These are phyloP conservation scores for Crotalus viridis DNA, from an alignment of 2,113 vertebrate genomes.

Conservation along the genomic window DNA sequence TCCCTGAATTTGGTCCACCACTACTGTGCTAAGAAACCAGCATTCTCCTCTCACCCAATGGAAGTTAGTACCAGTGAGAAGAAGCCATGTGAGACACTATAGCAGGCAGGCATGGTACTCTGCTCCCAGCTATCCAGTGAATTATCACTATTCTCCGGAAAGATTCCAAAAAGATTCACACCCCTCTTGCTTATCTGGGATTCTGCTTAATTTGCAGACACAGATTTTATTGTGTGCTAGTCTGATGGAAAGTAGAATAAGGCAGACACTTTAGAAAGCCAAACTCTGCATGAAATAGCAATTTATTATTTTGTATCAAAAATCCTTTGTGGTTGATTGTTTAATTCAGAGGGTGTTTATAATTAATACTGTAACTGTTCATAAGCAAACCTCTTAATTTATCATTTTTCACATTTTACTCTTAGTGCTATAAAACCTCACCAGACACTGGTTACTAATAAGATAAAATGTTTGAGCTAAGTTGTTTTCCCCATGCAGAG, in stretches of 20 bases:
- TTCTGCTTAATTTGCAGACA: neutral
- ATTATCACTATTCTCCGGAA: neutral
- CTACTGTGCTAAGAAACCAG: neutral
- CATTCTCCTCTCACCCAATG: neutral
- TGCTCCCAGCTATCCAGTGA: neutral
- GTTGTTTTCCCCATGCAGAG: slow-evolving; percentile 25
- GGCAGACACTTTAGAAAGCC: neutral
- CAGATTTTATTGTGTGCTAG: neutral
- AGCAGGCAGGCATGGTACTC: neutral
- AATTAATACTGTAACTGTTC: neutral
- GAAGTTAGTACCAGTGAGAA: neutral
- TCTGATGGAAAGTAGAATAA: neutral
- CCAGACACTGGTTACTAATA: slow-evolving; percentile 4
- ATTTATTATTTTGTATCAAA: neutral
- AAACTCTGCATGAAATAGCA: neutral
- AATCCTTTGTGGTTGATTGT: neutral
- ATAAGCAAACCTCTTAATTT: slow-evolving; percentile 3
- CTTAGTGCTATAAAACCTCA: slow-evolving; percentile 14
- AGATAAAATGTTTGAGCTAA: slow-evolving; percentile 32
- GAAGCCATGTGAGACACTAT: neutral
- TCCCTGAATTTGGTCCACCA: neutral
- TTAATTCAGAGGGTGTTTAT: neutral
- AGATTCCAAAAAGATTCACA: neutral
- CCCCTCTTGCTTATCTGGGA: neutral
- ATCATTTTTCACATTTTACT: neutral